Conservation (phyloP, 2,113 vertebrate genomes). For the Vulpes lagopus region DNA sequence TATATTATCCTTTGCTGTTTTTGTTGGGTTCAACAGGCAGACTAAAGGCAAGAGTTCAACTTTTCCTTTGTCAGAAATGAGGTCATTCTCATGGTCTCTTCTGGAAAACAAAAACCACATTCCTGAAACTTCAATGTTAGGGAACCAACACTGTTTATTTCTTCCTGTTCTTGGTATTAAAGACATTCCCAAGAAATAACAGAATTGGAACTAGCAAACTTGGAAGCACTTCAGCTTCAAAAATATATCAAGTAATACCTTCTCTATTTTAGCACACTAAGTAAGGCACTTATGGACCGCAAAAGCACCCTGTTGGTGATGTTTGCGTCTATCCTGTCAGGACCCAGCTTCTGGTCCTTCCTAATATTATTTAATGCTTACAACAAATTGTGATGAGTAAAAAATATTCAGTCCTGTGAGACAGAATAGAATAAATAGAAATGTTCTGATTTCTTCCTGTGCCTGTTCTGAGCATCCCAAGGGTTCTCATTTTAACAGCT, state of each 20-base stretch:
- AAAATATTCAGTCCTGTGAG: not conserved
- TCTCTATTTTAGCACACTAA: not conserved
- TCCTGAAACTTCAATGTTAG: not conserved
- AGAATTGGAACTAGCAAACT: slow-evolving; percentile 28
- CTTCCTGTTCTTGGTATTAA: slow-evolving; percentile 38
- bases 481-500: not conserved
- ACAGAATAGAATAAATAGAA: slow-evolving; percentile 20
- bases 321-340: not conserved
- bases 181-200: slow-evolving; percentile 4
- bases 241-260: slow-evolving; percentile 10
- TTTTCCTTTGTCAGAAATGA: slow-evolving; percentile 43
- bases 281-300: not conserved
- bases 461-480: not conserved
- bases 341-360: not conserved
- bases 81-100: not conserved
- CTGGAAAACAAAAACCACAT: slow-evolving; percentile 20
- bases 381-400: not conserved
- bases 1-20: not conserved
- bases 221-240: slow-evolving; percentile 40
- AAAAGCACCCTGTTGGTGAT: not conserved
- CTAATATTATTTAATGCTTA: not conserved
- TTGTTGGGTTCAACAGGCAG: not conserved
- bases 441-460: slow-evolving; percentile 18
- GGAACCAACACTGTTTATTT: slow-evolving; percentile 41
- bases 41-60: not conserved